Base-by-base conservation (phyloP, 2,888 invertebrate species). In the Parnassius mnemosyne region DNA sequence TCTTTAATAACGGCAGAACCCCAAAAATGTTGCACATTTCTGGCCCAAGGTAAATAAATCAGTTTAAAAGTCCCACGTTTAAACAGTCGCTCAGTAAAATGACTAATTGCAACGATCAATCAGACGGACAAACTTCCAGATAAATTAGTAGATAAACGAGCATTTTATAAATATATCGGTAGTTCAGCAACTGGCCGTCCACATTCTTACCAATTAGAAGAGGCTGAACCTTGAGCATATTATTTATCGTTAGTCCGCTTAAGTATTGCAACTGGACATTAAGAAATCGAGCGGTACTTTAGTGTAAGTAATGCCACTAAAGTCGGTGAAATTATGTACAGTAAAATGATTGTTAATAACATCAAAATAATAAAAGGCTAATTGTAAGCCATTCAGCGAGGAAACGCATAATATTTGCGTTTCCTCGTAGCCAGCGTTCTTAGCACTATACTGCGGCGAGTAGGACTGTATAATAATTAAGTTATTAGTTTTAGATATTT, bases 31-130 rank as follows among this genome's bases (percentile, higher is more conserved):
- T 11, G 10, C 1, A 3, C 16, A 3, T 50, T 13, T 50, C 1
- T 49, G 49, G 5, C 50, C 10, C 16, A 16, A 9, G 10, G 16
- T 50, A 10, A 16, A 50, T 16, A 16, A 50, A 12, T 34, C 34
- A 34, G 34, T 49, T 49, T 53, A 43, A 53, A 53, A 42, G 16
- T 20, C 42, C 53, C 16, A 53, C 53, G 13, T 53, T 53, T 42
- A 43, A n/a, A 44, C 55, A 44, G 52, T 58, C 58, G 41, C 58
- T 44, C 56, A 10, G 55, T 41, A 46, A 49, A 56, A 63, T 63
- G 63, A 64, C 53, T 64, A 60, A 64, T 64, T 56, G 53, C 56
- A 25, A 53, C 60, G 13, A 64, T 64, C 60, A 55, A 64, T 64
- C 63, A 64, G 63, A 49, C 60, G 49, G 56, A 64, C 60, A 64